These are phyloP conservation scores for Poeciliopsis gracilis DNA, from an alignment of 2,797 vertebrate species.

Conservation along the genomic window DNA sequence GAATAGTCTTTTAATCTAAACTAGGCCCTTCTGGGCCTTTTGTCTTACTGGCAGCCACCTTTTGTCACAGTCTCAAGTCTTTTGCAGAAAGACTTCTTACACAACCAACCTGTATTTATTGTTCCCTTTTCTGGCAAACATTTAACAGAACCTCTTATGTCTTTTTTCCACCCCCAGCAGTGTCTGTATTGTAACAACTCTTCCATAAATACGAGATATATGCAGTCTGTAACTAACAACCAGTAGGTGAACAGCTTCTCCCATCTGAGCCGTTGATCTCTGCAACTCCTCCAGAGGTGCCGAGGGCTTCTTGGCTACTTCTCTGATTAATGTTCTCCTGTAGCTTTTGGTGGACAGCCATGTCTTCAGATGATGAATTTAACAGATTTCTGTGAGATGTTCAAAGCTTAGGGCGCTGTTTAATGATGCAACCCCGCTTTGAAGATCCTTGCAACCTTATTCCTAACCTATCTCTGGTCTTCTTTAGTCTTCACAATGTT, in stretches of 20 bases:
- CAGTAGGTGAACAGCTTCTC: neutral
- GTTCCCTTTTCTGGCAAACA: neutral
- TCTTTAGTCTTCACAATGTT: neutral
- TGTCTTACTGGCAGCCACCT: neutral
- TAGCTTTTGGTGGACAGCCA: neutral
- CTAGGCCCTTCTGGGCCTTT: neutral
- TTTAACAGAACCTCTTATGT: neutral
- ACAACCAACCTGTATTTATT: neutral
- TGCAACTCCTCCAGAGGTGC: constrained; percentile 4
- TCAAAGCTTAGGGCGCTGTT: neutral
- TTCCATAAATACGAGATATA: neutral
- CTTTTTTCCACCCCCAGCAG: neutral
- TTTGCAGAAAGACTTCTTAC: neutral
- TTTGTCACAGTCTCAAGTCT: neutral
- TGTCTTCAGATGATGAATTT: neutral
- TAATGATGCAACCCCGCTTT: neutral
- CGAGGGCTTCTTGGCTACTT: neutral
- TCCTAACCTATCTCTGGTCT: neutral
- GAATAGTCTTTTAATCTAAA: neutral
- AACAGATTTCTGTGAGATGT: constrained; percentile 2
- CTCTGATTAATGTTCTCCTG: neutral
- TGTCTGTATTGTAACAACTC: neutral
- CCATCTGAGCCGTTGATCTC: neutral
- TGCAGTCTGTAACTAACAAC: neutral
- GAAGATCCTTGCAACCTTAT: neutral